Conservation (phyloP, 2,113 vertebrate species). For the Arvicanthis niloticus region DNA sequence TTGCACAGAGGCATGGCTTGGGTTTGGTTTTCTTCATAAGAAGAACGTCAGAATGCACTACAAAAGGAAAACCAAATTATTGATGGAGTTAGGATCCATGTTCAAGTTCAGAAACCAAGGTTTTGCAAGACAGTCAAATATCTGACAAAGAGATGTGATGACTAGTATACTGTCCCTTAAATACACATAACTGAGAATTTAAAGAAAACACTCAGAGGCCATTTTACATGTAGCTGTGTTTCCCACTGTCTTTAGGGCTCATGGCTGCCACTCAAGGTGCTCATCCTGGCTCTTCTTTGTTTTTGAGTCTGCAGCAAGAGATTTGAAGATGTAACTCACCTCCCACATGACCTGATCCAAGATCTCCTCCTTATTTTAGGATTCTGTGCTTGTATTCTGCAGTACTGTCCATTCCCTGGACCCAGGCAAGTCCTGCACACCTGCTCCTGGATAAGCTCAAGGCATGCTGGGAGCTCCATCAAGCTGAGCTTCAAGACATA, state of each 20-base stretch:
- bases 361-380: not conserved
- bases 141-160: not conserved
- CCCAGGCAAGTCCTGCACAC: not conserved
- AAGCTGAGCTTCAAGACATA: not conserved
- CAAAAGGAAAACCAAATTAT: slow-evolving; percentile 92
- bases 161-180: not conserved
- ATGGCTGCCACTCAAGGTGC: not conserved
- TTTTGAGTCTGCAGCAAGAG: not conserved
- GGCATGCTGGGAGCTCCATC: not conserved
- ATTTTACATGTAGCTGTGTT: not conserved
- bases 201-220: not conserved
- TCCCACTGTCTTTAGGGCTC: not conserved
- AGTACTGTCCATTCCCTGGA: not conserved
- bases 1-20: slow-evolving; percentile 93
- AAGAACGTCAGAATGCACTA: slow-evolving; percentile 88
- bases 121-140: not conserved
- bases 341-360: not conserved
- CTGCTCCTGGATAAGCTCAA: not conserved
- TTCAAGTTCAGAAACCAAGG: not conserved
- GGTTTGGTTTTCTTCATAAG: slow-evolving; percentile 89
- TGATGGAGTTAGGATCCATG: slow-evolving; percentile 88
- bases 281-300: not conserved
- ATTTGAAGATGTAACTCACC: not conserved
- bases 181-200: not conserved
- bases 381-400: not conserved